Conservation (phyloP, 1,140 invertebrate species). For the Aplysia californica region DNA sequence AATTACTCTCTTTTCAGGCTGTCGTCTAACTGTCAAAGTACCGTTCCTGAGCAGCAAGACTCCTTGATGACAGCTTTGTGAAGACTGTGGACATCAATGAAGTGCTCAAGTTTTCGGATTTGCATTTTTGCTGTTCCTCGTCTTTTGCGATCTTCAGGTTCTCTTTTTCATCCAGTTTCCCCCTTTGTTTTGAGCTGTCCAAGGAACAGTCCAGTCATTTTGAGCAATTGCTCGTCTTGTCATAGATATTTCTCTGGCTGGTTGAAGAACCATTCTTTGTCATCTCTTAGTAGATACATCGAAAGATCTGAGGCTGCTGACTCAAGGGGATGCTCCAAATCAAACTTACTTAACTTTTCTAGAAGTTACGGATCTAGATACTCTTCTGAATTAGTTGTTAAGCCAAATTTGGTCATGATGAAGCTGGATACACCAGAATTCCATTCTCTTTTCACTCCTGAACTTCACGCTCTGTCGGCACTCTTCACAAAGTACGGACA, state of each 20-base stretch:
- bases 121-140: too few species aligned
- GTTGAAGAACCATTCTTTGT: neutral
- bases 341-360: too few species aligned
- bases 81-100: too few species aligned
- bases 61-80: too few species aligned
- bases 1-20: too few species aligned
- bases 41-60: too few species aligned
- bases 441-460: slow-evolving; percentile 83
- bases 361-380: neutral
- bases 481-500: slow-evolving; percentile 86
- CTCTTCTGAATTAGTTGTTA: neutral
- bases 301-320: neutral
- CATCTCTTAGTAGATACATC: neutral
- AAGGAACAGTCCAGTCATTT: too few species aligned
- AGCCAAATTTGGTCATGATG: slow-evolving; percentile 60
- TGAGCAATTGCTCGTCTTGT: neutral
- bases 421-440: slow-evolving; percentile 73
- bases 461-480: slow-evolving; percentile 76
- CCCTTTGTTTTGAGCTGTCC: neutral
- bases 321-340: too few species aligned
- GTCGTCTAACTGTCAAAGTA: too few species aligned
- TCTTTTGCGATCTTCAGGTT: neutral
- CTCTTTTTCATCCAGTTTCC: neutral
- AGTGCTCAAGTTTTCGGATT: too few species aligned
- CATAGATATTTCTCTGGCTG: neutral